These are phyloP conservation scores for Festucalex cinctus DNA, from an alignment of 2,113 vertebrate species.

Conservation along the genomic window DNA sequence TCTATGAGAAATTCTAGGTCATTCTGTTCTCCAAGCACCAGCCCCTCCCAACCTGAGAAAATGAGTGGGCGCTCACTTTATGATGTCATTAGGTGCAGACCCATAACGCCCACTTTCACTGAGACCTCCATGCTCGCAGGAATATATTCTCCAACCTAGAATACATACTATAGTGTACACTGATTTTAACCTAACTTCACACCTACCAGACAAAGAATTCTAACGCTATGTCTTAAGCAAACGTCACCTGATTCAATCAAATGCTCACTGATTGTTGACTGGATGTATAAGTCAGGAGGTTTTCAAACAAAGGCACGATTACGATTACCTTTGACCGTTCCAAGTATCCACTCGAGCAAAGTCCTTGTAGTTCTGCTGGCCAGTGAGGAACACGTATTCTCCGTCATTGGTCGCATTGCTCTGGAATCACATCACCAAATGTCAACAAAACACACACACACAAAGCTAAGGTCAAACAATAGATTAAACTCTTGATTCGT, in stretches of 20 bases:
- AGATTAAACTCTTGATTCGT: background rate
- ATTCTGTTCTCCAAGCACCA: too few species aligned
- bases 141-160: too few species aligned
- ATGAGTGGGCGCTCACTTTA: too few species aligned
- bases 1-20: too few species aligned
- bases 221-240: background rate
- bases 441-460: background rate
- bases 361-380: slow-evolving; percentile 80
- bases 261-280: slow-evolving; percentile 8
- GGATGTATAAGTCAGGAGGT: background rate
- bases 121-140: too few species aligned
- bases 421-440: slow-evolving; percentile 58
- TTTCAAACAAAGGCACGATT: background rate
- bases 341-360: slow-evolving; percentile 87
- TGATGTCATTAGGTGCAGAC: too few species aligned
- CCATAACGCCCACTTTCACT: too few species aligned
- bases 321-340: slow-evolving; percentile 81
- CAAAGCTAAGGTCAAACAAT: background rate
- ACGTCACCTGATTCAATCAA: background rate
- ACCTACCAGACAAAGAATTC: background rate
- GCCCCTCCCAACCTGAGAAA: too few species aligned
- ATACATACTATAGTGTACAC: too few species aligned
- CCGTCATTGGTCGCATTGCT: slow-evolving; percentile 87
- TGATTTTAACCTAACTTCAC: background rate
- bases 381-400: slow-evolving; percentile 86